Conservation (phyloP, 2,888 invertebrate genomes). For the Ornithoptera alexandrae region DNA sequence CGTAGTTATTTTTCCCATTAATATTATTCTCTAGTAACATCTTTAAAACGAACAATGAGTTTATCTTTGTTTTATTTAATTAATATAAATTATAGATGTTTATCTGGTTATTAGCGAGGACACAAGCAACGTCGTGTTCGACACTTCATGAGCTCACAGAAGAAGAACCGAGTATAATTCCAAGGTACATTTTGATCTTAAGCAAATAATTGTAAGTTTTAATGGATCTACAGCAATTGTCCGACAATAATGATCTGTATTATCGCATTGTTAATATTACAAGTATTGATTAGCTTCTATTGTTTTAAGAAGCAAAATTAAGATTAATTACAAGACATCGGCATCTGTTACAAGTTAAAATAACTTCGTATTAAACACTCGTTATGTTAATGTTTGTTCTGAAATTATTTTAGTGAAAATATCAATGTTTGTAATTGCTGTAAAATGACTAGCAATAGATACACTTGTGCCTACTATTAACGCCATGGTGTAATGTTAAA, state of each 20-base stretch:
- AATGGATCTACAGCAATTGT: conserved; percentile 14
- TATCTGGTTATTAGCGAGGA: conserved; percentile 56
- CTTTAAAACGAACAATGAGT: not conserved
- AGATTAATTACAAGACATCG: not conserved
- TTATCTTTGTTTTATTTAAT: conserved; percentile 21
- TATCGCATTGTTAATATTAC: conserved; percentile 5
- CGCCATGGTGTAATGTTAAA: too few species aligned
- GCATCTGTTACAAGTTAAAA: too few species aligned
- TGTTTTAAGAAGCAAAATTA: conserved; percentile 2
- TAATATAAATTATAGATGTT: conserved; percentile 4
- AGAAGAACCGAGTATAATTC: conserved; percentile 74
- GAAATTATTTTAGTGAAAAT: too few species aligned
- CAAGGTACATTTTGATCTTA: conserved; percentile 55
- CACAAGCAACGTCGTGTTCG: conserved; percentile 77
- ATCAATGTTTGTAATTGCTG: too few species aligned
- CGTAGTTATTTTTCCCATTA: not conserved
- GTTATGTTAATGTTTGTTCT: too few species aligned
- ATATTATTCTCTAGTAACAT: not conserved
- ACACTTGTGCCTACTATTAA: too few species aligned
- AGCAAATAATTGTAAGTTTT: conserved; percentile 20
- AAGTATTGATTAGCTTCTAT: conserved; percentile 10
- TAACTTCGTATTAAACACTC: too few species aligned
- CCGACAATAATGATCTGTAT: not conserved
- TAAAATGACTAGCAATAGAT: too few species aligned
- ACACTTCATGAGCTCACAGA: conserved; percentile 74